phyloP scores from a whole-genome alignment of 1,140 invertebrate genomes.

The Bombus haemorrhoidalis region DNA sequence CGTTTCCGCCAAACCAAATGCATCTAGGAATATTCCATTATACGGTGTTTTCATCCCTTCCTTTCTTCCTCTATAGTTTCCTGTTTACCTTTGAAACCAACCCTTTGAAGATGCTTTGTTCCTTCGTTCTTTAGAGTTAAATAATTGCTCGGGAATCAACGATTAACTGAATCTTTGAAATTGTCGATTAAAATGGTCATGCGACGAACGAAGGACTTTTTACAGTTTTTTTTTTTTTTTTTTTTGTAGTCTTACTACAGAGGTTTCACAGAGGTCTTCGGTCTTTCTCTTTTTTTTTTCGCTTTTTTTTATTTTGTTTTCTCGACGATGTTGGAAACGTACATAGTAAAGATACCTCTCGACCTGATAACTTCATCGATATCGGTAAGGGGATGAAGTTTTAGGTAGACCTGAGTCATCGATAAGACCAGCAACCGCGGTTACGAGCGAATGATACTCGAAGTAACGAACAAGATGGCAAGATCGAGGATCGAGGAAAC shows the following conservation, averaged over 20 bases:
- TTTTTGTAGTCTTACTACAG: too few relatives aligned
- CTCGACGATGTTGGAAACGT: background rate
- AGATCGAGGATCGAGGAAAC: background rate
- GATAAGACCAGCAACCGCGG: background rate
- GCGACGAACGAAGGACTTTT: background rate
- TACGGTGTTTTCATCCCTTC: background rate
- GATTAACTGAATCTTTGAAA: background rate
- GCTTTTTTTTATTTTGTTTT: too few relatives aligned
- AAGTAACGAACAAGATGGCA: constrained; percentile 28
- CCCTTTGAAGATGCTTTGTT: background rate
- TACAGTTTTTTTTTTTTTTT: too few relatives aligned
- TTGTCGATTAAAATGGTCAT: background rate
- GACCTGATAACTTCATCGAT: background rate
- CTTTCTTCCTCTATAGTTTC: background rate
- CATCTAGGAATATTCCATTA: constrained; percentile 27
- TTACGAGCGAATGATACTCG: background rate
- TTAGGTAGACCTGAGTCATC: background rate
- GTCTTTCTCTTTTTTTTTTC: too few relatives aligned
- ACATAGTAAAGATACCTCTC: background rate
- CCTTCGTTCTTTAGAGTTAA: background rate
- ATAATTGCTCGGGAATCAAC: background rate
- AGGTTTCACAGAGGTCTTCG: too few relatives aligned
- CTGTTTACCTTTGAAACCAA: background rate
- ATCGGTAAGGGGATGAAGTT: background rate
- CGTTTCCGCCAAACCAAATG: background rate